Evolutionary conservation across 2,888 invertebrate genomes (phyloP), one percentile per base, ranked within the genome.

Genomic region (Agonopterix subpropinquella): DNA sequence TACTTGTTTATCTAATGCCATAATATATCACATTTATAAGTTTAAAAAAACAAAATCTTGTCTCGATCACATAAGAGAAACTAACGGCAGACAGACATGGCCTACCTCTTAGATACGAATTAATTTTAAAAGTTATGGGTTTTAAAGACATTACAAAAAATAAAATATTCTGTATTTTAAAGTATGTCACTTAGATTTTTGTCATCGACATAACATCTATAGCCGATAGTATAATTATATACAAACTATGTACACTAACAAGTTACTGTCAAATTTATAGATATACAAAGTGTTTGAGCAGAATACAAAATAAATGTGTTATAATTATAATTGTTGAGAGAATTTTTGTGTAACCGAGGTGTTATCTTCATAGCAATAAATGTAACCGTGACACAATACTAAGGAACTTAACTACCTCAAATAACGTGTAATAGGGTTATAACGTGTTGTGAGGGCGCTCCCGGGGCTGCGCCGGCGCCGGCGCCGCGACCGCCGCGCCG

Each of bases 361-460:
- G 64, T 78, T 77, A 70, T 72, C 68, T 73, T 74, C 69, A 77
- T 83, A 83, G 80, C 77, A 84, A 78, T 84, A 77, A 28, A 74
- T 70, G 65, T 66, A 68, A 68, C 66, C 70, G 69, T 77, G 71
- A 73, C 69, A 77, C 73, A 77, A 76, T 75, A 69, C 70, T 41
- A 66, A 72, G 82, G 67, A 86, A 87, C 81, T 72, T 66, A 85
- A 79, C 87, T 88, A 88, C 87, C 87, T 88, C 87, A 87, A 73
- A 64, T 80, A 79, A 80, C 77, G 77, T 77, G 77, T 82, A 73
- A 76, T 82, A 80, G 70, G 61, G 62, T 73, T 71, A 72, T 71
- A 66, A 57, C 59, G 69, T 67, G 75, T 69, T 75, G 70, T 73
- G 73, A 65, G 58, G 63, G 64, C 56, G 55, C 59, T 58, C 57